Evolutionary conservation across 2,113 vertebrate genomes (phyloP), one percentile per base, ranked within the genome.

Genomic region (Platichthys stellatus): DNA sequence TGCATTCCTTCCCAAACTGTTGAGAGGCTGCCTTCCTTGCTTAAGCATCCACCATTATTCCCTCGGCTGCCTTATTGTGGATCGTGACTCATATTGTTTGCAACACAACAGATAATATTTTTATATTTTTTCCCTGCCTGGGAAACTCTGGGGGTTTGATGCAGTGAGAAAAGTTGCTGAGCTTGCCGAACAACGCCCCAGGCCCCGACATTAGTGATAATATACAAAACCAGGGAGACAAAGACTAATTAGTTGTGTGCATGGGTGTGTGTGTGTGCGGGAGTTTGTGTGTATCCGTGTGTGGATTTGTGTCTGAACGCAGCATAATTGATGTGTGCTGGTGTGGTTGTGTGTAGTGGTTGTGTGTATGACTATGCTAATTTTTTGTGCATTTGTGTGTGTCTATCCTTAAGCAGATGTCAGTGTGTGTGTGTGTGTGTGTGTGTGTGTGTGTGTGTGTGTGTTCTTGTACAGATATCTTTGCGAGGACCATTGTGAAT

Each of bases 161-260:
- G 90, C 84, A 62, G 86, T 67, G 78, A 67, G 84, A 89, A 68
- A 93, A 88, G 73, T 88, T 89, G 89, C 92, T 92, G 89, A 93
- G 89, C 80, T 86, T 58, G 86, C 84, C 88, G 75, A 87, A 86
- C 66, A 78, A 53, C 76, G 78, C 87, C 90, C 72, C 72, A 59
- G 78, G 90, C 85, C 45, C 66, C 71, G 38, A 88, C 82, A 90
- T 88, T 89, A 84, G 69, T 85, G 78, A 82, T 87, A 77, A 84
- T 82, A 91, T 73, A 87, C 89, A 91, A 88, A 89, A 81, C 80
- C 77, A 73, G 58, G 54, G 86, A 89, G 87, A 88, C 87, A 82
- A 85, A 90, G 87, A 88, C 86, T 92, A 92, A 91, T 93, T 92
- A 92, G 88, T 35, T 86, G 62, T 63, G 76, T 38, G 70, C 53